phyloP scores from a whole-genome alignment of 2,888 invertebrate genomes.

The Neuroscelio doddi region DNA sequence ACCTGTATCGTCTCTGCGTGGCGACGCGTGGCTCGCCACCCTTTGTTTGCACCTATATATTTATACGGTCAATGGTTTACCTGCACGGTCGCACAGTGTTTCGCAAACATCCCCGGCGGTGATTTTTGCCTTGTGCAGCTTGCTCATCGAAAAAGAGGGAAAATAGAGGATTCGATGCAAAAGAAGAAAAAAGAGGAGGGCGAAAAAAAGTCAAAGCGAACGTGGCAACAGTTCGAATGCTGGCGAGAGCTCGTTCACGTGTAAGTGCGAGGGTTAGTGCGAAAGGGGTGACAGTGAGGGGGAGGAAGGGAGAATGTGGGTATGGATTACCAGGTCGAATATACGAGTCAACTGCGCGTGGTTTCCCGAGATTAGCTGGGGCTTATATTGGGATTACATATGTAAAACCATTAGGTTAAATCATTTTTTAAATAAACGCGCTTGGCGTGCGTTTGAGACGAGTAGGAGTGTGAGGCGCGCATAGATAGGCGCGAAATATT shows the following conservation, averaged over 20 bases:
- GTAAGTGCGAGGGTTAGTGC: slow-evolving; percentile 20
- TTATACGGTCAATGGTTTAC: slow-evolving; percentile 30
- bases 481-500: slow-evolving; percentile 52
- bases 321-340: slow-evolving; percentile 47
- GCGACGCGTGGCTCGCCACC: slow-evolving; percentile 24
- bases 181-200: not conserved
- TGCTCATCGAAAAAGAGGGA: slow-evolving; percentile 35
- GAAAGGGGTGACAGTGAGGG: slow-evolving; percentile 2
- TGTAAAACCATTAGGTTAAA: slow-evolving; percentile 71
- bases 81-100: slow-evolving; percentile 32
- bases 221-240: slow-evolving; percentile 11
- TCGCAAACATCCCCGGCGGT: slow-evolving; percentile 36
- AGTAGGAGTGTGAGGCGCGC: slow-evolving; percentile 28
- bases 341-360: slow-evolving; percentile 50
- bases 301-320: slow-evolving; percentile 18
- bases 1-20: slow-evolving; percentile 30
- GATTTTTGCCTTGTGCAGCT: slow-evolving; percentile 43
- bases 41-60: slow-evolving; percentile 33
- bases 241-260: slow-evolving; percentile 21
- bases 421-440: slow-evolving; percentile 70
- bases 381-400: slow-evolving; percentile 67
- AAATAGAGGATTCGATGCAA: slow-evolving; percentile 16
- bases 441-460: slow-evolving; percentile 36
- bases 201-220: slow-evolving; percentile 6
- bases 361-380: slow-evolving; percentile 47